These are phyloP conservation scores for Taxidea taxus DNA, from an alignment of 2,113 vertebrate genomes.

Conservation along the genomic window DNA sequence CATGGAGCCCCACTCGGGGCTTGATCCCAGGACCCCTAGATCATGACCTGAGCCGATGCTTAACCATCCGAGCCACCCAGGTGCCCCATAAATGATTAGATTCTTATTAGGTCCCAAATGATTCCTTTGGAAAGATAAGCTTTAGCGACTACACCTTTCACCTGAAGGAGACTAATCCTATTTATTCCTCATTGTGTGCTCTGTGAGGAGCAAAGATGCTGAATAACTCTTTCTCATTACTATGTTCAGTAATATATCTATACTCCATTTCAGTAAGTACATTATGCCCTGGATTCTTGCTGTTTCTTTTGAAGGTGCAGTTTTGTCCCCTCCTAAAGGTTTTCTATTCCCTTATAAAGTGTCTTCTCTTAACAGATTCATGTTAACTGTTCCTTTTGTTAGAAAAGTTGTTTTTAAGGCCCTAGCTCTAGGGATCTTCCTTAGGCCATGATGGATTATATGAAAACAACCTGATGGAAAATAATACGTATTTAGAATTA, in stretches of 20 bases:
- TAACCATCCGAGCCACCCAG: background rate
- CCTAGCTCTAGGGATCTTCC: background rate
- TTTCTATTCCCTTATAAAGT: background rate
- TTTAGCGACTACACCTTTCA: background rate
- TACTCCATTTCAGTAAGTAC: background rate
- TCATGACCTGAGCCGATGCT: background rate
- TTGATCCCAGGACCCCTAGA: background rate
- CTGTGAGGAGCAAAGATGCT: background rate
- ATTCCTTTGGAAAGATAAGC: background rate
- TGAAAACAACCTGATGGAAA: background rate
- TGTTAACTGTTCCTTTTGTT: background rate
- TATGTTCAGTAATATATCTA: background rate
- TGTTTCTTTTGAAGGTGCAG: background rate
- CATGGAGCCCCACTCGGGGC: background rate
- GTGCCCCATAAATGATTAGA: background rate
- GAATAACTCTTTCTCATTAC: background rate
- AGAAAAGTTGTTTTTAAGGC: background rate
- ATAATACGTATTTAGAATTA: background rate
- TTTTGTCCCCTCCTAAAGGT: background rate
- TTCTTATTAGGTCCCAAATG: background rate
- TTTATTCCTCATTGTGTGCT: background rate
- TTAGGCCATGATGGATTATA: background rate
- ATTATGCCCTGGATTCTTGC: background rate
- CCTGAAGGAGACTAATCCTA: background rate
- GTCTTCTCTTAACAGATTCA: background rate